Evolutionary conservation across 2,888 invertebrate genomes (phyloP).

Genomic region (Malacosoma neustria): DNA sequence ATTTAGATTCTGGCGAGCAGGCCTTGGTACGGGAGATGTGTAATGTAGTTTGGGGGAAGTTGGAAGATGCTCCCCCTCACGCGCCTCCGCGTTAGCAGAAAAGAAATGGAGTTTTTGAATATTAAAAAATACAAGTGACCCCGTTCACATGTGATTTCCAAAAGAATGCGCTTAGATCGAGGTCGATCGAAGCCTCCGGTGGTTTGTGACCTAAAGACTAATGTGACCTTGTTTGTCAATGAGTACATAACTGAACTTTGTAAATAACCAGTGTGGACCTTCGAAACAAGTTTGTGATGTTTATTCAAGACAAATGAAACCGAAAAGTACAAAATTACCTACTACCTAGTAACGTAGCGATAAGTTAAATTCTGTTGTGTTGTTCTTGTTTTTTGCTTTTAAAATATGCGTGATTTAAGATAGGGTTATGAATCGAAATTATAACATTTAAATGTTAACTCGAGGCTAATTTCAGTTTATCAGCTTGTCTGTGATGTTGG

Average conservation of each 20-base stretch:
- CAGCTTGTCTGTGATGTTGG: slow-evolving; percentile 1
- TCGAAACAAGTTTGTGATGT: slow-evolving; percentile 16
- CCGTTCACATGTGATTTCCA: slow-evolving; percentile 1
- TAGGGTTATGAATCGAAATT: not conserved
- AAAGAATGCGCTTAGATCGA: slow-evolving; percentile 60
- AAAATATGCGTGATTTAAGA: not conserved
- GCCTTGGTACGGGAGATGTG: slow-evolving; percentile 97
- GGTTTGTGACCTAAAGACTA: slow-evolving; percentile 57
- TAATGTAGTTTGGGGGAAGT: slow-evolving; percentile 94
- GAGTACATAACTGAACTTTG: slow-evolving; percentile 27
- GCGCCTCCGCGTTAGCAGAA: slow-evolving; percentile 50
- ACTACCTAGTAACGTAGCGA: slow-evolving; percentile 7
- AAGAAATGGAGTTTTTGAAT: not conserved
- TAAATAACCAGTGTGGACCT: slow-evolving; percentile 1
- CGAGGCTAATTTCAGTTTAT: slow-evolving; percentile 7
- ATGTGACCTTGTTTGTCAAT: slow-evolving; percentile 52
- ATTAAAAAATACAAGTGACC: not conserved
- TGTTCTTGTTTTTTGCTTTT: not conserved
- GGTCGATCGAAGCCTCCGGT: slow-evolving; percentile 42
- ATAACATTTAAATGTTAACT: slow-evolving; percentile 1
- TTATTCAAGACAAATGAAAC: slow-evolving; percentile 16
- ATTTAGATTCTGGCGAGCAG: slow-evolving; percentile 90
- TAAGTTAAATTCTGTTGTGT: slow-evolving; percentile 10
- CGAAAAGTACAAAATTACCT: slow-evolving; percentile 51
- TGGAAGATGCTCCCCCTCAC: slow-evolving; percentile 87